Conservation (phyloP, 2,888 invertebrate species). For the Eristalis intricaria region DNA sequence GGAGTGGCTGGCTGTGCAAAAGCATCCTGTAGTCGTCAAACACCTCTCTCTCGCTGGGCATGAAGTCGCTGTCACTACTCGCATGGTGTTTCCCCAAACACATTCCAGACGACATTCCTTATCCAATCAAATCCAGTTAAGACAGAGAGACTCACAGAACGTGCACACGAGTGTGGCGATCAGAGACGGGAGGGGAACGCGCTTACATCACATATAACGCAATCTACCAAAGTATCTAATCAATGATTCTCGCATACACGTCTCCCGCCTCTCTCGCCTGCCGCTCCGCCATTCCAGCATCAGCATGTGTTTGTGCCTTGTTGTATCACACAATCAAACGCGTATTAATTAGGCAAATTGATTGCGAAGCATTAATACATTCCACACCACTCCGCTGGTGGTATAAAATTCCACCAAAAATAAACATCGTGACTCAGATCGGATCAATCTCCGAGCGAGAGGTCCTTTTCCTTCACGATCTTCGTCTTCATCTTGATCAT, state of each 20-base stretch:
- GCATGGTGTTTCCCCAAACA: constrained; percentile 12
- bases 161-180: too few species aligned
- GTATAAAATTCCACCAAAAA: constrained; percentile 46
- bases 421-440: constrained; percentile 34
- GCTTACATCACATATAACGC: constrained; percentile 26
- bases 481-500: too few species aligned
- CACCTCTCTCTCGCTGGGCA: background rate
- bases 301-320: constrained; percentile 3
- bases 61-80: background rate
- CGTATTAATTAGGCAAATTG: constrained; percentile 67
- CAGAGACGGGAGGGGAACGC: background rate
- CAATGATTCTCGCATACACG: constrained; percentile 2
- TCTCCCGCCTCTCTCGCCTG: background rate
- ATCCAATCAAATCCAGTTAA: constrained; percentile 26
- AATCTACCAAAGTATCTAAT: constrained; percentile 28
- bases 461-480: background rate
- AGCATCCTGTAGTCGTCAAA: background rate
- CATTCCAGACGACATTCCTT: constrained; percentile 13
- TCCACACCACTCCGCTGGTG: constrained; percentile 61
- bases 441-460: background rate
- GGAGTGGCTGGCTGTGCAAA: background rate
- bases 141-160: background rate
- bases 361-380: constrained; percentile 31
- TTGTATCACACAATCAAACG: constrained; percentile 49
- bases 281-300: background rate